phyloP scores from a whole-genome alignment of 2,888 invertebrate genomes.

The Xanthorhoe designata region DNA sequence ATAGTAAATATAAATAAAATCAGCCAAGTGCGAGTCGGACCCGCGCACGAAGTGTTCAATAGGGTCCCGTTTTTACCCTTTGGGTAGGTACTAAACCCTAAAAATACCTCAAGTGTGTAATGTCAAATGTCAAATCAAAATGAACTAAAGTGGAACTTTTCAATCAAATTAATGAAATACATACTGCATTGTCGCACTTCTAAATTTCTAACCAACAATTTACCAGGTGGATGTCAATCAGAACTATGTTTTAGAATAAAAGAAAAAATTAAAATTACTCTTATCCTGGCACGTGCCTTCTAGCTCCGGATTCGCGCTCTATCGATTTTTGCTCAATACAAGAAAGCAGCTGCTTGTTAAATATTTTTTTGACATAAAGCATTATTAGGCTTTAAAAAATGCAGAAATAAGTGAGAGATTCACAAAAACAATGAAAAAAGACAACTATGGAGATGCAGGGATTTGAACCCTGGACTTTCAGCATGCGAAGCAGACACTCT shows the following conservation, averaged over 20 bases:
- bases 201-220: neutral
- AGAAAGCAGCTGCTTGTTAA: neutral
- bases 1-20: neutral
- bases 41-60: too few relatives aligned
- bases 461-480: conserved; percentile 88
- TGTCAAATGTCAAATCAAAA: neutral
- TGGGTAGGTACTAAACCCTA: too few relatives aligned
- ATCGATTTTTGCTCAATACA: conserved; percentile 45
- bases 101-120: neutral
- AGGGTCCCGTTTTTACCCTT: too few relatives aligned
- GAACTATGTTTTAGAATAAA: conserved; percentile 27
- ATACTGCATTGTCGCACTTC: neutral
- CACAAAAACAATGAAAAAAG: conserved; percentile 34
- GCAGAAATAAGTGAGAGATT: neutral
- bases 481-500: conserved; percentile 89
- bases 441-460: conserved; percentile 84
- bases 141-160: neutral
- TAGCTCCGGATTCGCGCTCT: conserved; percentile 57
- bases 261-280: conserved; percentile 9
- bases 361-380: neutral
- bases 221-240: conserved; percentile 58
- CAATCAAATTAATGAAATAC: neutral
- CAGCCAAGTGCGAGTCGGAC: too few relatives aligned
- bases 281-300: conserved; percentile 54
- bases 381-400: neutral